Evolutionary conservation across 2,888 invertebrate species (phyloP), one percentile per base, ranked within the genome.

Genomic region (Chalcosyrphus nemorum): DNA sequence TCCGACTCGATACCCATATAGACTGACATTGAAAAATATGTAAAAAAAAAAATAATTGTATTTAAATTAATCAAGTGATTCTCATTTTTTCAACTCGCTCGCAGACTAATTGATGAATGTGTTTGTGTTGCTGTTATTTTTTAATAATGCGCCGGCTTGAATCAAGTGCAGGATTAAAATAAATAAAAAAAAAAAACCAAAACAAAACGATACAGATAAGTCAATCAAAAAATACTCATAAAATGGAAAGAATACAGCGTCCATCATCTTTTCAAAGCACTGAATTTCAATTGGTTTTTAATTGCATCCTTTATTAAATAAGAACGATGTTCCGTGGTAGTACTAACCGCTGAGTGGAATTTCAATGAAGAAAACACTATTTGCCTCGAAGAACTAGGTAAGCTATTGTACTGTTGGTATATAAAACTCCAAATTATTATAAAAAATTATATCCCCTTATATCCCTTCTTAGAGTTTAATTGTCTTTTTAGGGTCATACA

Each of bases 51-150:
- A n/a, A n/a, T n/a, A n/a, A n/a, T n/a, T 38, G 7, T n/a, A 50
- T 66, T 68, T 52, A 13, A 52, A 43, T 38, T 63, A 71, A 63
- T 70, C 4, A 17, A 71, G n/a, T 50, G 21, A 4, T 19, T 56
- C 21, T 57, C 27, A 13, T 17, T 15, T 61, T 9, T 24, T 41
- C 32, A 7, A 5, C 5, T 45, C 47, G 29, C 24, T n/a, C 43
- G 35, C 76, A 45, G 57, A 52, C 65, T 71, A 57, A 65, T 81
- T 81, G 52, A 70, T 63, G 35, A 63, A 81, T 75, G 57, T 70
- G 43, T 15, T 32, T 17, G 29, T n/a, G 21, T 17, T 2, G 45
- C 41, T 35, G 63, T 52, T 17, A 24, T 45, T 45, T 65, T 74
- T 66, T 59, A 66, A 59, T 74, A 65, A 57, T 76, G 32, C 43